Conservation (phyloP, 2,113 vertebrate genomes). For the Gobius niger region DNA sequence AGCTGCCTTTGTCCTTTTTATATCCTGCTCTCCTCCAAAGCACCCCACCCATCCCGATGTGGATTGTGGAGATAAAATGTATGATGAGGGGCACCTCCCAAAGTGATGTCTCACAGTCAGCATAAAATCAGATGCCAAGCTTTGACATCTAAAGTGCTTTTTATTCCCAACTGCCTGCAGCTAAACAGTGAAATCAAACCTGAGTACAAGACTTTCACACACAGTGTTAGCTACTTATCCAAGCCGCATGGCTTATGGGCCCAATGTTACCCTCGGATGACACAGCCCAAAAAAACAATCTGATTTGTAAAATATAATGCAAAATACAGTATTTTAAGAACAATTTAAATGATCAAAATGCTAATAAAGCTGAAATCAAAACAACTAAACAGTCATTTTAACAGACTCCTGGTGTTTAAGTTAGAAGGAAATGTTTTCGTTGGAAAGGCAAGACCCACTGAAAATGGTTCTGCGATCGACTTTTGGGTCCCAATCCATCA, state of each 20-base stretch:
- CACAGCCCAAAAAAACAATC: too few species aligned
- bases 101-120: neutral
- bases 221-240: neutral
- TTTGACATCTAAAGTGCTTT: neutral
- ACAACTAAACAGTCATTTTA: too few species aligned
- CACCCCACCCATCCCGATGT: constrained; percentile 11
- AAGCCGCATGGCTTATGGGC: neutral
- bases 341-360: too few species aligned
- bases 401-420: too few species aligned
- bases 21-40: constrained; percentile 51
- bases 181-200: neutral
- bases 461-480: too few species aligned
- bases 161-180: neutral
- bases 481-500: too few species aligned
- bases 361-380: too few species aligned
- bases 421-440: too few species aligned
- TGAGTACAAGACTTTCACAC: neutral
- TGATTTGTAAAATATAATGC: too few species aligned
- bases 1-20: constrained; percentile 43
- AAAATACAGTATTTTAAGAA: too few species aligned
- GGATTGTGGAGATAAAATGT: constrained; percentile 21
- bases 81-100: constrained; percentile 35
- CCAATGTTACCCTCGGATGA: neutral
- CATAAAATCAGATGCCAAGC: neutral
- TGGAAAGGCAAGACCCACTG: too few species aligned